Conservation (phyloP, 2,888 invertebrate genomes). For the Eupelmus urozonus region DNA sequence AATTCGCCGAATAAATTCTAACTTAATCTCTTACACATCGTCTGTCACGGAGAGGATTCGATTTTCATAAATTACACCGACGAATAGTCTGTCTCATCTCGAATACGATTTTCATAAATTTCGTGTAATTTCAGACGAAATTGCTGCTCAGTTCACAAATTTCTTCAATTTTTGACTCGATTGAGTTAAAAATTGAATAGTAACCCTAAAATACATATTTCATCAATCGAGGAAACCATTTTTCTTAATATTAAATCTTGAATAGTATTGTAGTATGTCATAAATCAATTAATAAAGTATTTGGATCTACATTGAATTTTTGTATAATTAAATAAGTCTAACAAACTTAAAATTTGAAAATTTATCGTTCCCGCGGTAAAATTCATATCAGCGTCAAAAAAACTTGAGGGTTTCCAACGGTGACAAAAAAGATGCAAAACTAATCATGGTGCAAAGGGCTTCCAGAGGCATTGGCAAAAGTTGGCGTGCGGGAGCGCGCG, state of each 20-base stretch:
- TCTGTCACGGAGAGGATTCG: slow-evolving; percentile 33
- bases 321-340: too few relatives aligned
- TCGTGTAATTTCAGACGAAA: slow-evolving; percentile 13
- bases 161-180: neutral
- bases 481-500: neutral
- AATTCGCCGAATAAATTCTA: slow-evolving; percentile 26
- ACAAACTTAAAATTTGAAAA: too few relatives aligned
- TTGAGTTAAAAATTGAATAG: neutral
- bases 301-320: too few relatives aligned
- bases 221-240: too few relatives aligned
- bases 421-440: slow-evolving; percentile 33
- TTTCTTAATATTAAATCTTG: too few relatives aligned
- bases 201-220: too few relatives aligned
- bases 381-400: slow-evolving; percentile 11
- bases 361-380: slow-evolving; percentile 8
- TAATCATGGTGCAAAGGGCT: slow-evolving; percentile 15
- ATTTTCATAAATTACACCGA: slow-evolving; percentile 37
- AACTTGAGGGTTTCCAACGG: neutral
- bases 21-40: slow-evolving; percentile 25
- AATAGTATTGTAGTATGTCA: too few relatives aligned
- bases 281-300: too few relatives aligned
- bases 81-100: slow-evolving; percentile 4
- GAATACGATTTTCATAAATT: slow-evolving; percentile 39
- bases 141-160: slow-evolving; percentile 4
- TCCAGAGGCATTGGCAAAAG: slow-evolving; percentile 28